phyloP scores from a whole-genome alignment of 2,113 vertebrate genomes.

The Pterocles orientalis region DNA sequence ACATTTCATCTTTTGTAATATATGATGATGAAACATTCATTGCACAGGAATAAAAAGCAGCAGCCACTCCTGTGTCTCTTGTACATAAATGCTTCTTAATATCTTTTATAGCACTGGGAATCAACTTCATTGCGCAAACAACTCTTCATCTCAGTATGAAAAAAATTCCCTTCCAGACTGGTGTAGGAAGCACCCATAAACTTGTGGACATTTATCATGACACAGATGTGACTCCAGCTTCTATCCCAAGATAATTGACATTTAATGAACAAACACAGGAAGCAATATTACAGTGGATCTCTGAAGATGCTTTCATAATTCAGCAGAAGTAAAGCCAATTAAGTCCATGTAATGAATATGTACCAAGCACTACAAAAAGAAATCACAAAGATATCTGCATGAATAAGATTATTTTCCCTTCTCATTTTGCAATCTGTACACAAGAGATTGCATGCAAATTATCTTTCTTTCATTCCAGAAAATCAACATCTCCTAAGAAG shows the following conservation, averaged over 20 bases:
- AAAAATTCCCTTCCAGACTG: not conserved
- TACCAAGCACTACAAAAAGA: not conserved
- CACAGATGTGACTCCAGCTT: not conserved
- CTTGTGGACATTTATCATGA: not conserved
- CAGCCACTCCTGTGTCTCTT: not conserved
- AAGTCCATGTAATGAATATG: not conserved
- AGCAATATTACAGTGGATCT: not conserved
- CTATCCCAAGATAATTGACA: not conserved
- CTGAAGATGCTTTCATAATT: not conserved
- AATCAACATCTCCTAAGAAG: conserved; percentile 4
- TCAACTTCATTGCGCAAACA: not conserved
- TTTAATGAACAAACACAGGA: not conserved
- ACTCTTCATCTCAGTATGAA: not conserved
- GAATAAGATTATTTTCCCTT: not conserved
- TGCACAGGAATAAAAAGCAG: not conserved
- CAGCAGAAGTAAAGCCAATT: not conserved
- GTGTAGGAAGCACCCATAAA: not conserved
- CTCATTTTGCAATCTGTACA: not conserved
- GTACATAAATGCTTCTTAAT: not conserved
- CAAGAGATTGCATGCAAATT: not conserved
- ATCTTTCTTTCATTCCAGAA: not conserved
- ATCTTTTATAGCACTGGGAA: not conserved
- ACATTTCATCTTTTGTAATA: not conserved
- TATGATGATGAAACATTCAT: not conserved
- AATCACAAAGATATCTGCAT: not conserved